phyloP scores from a whole-genome alignment of 37 sponge, comb jelly and placozoan genomes.

The Aphrocallistes beatrix region DNA sequence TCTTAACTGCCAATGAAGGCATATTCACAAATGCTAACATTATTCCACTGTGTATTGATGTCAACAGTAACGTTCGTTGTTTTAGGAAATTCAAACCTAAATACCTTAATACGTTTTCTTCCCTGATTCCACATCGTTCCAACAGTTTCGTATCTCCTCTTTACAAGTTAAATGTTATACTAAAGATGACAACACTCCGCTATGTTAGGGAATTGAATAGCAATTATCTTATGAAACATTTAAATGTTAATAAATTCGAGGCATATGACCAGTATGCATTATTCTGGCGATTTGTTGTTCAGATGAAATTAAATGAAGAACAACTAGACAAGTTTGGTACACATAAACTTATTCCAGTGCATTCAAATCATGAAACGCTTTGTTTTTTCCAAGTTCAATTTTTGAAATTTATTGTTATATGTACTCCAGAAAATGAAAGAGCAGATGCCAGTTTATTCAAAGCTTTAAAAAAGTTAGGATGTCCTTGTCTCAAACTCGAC shows the following conservation, averaged over 20 bases:
- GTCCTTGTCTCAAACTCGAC: not conserved
- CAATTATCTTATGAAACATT: not conserved
- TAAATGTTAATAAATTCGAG: not conserved
- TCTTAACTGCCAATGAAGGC: not conserved
- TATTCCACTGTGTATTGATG: not conserved
- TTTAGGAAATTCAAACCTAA: not conserved
- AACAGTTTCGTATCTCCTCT: not conserved
- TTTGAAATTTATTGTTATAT: not conserved
- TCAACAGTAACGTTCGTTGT: not conserved
- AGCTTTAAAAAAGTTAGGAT: not conserved
- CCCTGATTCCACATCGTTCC: not conserved
- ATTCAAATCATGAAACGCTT: not conserved
- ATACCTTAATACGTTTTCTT: not conserved
- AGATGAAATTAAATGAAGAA: not conserved
- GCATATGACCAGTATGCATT: not conserved
- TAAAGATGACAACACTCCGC: not conserved
- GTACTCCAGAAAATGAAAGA: not conserved
- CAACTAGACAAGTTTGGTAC: not conserved
- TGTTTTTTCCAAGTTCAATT: not conserved
- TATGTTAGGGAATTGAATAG: not conserved
- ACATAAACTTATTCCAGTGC: not conserved
- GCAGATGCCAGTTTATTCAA: not conserved
- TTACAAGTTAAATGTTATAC: not conserved
- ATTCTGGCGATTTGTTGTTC: not conserved
- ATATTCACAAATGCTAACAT: not conserved